Conservation (phyloP, 2,888 invertebrate species). For the Lycocerus yunnanus region DNA sequence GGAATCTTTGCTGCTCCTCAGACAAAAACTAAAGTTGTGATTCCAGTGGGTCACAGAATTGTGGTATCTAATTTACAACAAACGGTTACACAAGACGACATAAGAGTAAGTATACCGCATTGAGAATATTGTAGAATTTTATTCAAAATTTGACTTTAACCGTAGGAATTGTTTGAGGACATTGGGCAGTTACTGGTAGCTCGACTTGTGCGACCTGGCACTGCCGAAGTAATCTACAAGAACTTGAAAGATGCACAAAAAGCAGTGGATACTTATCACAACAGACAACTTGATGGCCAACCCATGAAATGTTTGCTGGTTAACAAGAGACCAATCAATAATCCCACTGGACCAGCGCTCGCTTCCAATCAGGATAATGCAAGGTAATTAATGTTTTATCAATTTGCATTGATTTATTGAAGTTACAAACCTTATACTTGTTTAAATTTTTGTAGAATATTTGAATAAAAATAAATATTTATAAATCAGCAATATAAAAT, state of each 20-base stretch:
- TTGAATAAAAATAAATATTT: too few species aligned
- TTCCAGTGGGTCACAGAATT: slow-evolving; percentile 76
- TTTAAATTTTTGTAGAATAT: too few species aligned
- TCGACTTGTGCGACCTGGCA: slow-evolving; percentile 82
- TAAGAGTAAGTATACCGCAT: slow-evolving; percentile 71
- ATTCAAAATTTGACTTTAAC: neutral
- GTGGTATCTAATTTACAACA: slow-evolving; percentile 88
- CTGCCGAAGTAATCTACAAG: slow-evolving; percentile 90
- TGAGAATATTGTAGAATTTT: slow-evolving; percentile 1
- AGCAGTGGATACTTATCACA: slow-evolving; percentile 92
- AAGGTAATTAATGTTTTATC: slow-evolving; percentile 34
- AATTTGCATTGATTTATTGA: neutral
- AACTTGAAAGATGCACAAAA: slow-evolving; percentile 83
- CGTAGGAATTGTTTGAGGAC: slow-evolving; percentile 89
- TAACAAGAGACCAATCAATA: slow-evolving; percentile 71
- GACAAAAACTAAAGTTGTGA: slow-evolving; percentile 55
- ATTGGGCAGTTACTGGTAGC: slow-evolving; percentile 86
- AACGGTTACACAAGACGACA: slow-evolving; percentile 88
- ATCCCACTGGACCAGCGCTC: slow-evolving; percentile 60
- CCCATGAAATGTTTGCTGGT: slow-evolving; percentile 91
- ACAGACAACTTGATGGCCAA: slow-evolving; percentile 89
- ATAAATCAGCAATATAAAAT: too few species aligned
- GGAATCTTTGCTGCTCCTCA: slow-evolving; percentile 47
- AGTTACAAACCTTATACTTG: too few species aligned
- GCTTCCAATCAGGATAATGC: slow-evolving; percentile 34